Evolutionary conservation across 2,113 vertebrate genomes (phyloP).

Genomic region (Ellobius talpinus): DNA sequence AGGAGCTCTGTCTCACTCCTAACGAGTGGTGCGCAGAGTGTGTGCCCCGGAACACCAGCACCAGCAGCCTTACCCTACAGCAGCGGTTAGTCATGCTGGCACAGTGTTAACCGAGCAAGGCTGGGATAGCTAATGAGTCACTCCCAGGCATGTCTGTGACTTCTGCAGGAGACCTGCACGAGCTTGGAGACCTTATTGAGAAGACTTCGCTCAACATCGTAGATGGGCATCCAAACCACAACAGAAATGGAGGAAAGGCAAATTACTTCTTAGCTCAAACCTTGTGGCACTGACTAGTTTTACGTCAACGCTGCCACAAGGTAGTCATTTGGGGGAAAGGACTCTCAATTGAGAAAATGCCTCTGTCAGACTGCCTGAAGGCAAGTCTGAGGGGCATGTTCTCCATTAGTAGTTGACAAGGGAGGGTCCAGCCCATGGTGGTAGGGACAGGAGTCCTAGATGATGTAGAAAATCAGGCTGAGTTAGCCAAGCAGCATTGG

Average conservation of each 20-base stretch:
- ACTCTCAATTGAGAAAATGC: background rate
- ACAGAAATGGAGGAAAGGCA: background rate
- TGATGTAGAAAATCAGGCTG: background rate
- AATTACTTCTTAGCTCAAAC: background rate
- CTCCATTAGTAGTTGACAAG: background rate
- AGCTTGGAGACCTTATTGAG: background rate
- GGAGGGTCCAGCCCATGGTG: background rate
- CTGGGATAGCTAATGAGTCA: background rate
- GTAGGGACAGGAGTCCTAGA: background rate
- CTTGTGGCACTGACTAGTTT: background rate
- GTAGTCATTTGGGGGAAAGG: background rate
- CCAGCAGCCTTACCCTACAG: background rate
- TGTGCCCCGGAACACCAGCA: background rate
- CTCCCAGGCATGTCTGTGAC: background rate
- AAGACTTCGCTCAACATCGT: background rate
- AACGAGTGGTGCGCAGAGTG: background rate
- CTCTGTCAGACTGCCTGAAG: background rate
- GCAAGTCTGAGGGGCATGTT: background rate
- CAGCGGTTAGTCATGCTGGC: background rate
- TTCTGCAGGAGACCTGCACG: background rate
- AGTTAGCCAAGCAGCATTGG: background rate
- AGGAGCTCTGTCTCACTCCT: background rate
- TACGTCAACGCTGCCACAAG: background rate
- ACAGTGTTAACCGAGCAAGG: background rate
- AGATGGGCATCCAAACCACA: background rate